Evolutionary conservation across 2,797 vertebrate genomes (phyloP).

Genomic region (Distichodus sexfasciatus): DNA sequence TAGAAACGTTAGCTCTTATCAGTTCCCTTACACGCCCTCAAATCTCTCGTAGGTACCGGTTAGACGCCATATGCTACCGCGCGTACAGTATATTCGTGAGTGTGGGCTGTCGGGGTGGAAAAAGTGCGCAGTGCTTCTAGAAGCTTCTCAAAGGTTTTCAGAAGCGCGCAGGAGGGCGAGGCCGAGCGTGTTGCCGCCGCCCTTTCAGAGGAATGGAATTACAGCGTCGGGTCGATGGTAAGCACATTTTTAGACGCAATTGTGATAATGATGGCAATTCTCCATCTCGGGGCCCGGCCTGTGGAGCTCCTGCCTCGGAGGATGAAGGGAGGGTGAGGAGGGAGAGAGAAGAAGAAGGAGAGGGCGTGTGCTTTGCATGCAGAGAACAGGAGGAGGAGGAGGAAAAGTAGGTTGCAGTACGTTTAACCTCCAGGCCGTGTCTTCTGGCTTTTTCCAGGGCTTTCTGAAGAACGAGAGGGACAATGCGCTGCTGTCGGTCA

Average conservation of each 20-base stretch:
- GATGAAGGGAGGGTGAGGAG: slow-evolving; percentile 31
- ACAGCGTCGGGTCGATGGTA: slow-evolving; percentile 18
- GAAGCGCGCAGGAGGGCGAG: slow-evolving; percentile 4
- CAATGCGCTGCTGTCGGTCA: slow-evolving; percentile 94
- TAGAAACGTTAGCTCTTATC: too few species aligned
- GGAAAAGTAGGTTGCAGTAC: slow-evolving; percentile 49
- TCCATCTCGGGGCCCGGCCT: slow-evolving; percentile 39
- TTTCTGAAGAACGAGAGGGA: slow-evolving; percentile 98
- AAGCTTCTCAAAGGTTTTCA: slow-evolving; percentile 19
- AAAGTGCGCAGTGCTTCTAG: slow-evolving; percentile 26
- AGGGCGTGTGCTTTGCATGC: slow-evolving; percentile 49
- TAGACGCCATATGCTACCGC: not conserved
- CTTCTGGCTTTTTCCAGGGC: slow-evolving; percentile 79
- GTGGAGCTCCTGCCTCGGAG: slow-evolving; percentile 43
- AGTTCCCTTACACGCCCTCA: too few species aligned
- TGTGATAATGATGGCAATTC: slow-evolving; percentile 42
- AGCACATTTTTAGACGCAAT: slow-evolving; percentile 28
- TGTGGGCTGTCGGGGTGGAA: not conserved
- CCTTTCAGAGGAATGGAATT: slow-evolving; percentile 20
- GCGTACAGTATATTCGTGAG: slow-evolving; percentile 13
- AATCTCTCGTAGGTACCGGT: not conserved
- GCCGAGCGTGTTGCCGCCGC: slow-evolving; percentile 13
- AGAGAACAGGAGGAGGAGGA: too few species aligned
- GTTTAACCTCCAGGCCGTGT: slow-evolving; percentile 52
- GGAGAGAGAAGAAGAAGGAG: not conserved